A percentile compares a stretch with the other conserved stretches of the same genome.
Evolutionary conservation across 1,140 invertebrate genomes (phyloP).

Genomic region (Zophobas atratus): DNA sequence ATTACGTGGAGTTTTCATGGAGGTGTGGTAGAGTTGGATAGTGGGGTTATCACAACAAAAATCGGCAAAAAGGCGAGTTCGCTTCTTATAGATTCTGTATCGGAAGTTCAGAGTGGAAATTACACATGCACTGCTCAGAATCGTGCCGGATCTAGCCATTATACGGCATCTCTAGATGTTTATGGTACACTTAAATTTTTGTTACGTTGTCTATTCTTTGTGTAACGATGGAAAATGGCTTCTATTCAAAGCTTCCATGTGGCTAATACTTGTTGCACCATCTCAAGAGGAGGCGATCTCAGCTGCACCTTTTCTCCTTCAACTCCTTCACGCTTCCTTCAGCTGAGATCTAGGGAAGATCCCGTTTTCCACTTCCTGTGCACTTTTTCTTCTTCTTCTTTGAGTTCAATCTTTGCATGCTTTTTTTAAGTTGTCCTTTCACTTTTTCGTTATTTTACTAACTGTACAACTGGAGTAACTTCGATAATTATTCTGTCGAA

Average conservation of each 20-base stretch:
- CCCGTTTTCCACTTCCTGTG: constrained; percentile 54
- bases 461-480: constrained; percentile 15
- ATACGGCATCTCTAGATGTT: constrained; percentile 78
- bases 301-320: constrained; percentile 41
- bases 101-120: constrained; percentile 69
- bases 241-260: constrained; percentile 38
- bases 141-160: constrained; percentile 70
- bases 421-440: constrained; percentile 58
- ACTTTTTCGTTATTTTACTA: constrained; percentile 52
- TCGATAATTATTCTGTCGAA: constrained; percentile 16
- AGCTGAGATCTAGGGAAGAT: constrained; percentile 60
- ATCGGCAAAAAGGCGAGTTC: constrained; percentile 79
- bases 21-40: constrained; percentile 55
- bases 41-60: constrained; percentile 75
- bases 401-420: constrained; percentile 56
- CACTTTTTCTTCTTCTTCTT: constrained; percentile 51
- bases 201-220: constrained; percentile 11
- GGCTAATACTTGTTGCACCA: constrained; percentile 46
- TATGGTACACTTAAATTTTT: constrained; percentile 71
- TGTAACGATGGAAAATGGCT: constrained; percentile 39
- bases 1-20: constrained; percentile 75
- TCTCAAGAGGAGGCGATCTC: constrained; percentile 39
- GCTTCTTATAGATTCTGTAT: constrained; percentile 79
- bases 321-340: constrained; percentile 40
- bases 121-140: constrained; percentile 72